Conservation (phyloP, 2,888 invertebrate genomes). For the Cinara cedri region DNA sequence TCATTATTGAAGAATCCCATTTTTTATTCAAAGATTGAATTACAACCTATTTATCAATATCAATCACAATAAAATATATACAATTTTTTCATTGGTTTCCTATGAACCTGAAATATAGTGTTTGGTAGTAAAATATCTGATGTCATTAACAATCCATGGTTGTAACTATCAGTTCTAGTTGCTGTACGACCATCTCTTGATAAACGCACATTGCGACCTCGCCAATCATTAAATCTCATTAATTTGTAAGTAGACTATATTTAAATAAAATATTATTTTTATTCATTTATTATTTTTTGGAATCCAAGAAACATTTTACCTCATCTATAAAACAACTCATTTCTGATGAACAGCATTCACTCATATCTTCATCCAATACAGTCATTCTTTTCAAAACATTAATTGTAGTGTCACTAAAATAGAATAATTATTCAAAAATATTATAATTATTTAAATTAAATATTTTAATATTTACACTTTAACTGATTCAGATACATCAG, state of each 20-base stretch:
- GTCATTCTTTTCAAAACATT: slow-evolving; percentile 54
- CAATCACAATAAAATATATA: slow-evolving; percentile 13
- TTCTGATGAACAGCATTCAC: slow-evolving; percentile 55
- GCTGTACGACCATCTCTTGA: slow-evolving; percentile 72
- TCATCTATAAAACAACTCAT: slow-evolving; percentile 53
- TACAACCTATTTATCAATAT: slow-evolving; percentile 67
- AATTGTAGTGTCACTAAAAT: slow-evolving; percentile 53
- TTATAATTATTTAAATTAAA: neutral
- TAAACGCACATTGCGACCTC: slow-evolving; percentile 80
- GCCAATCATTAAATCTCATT: slow-evolving; percentile 67
- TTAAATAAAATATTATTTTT: neutral
- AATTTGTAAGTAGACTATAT: slow-evolving; percentile 54
- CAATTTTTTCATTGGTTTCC: neutral
- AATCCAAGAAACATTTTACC: slow-evolving; percentile 12
- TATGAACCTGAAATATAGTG: slow-evolving; percentile 72
- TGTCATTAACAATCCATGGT: slow-evolving; percentile 78
- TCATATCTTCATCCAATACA: slow-evolving; percentile 53
- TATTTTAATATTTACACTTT: slow-evolving; percentile 36
- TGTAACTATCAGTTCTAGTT: slow-evolving; percentile 79
- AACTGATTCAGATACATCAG: slow-evolving; percentile 51
- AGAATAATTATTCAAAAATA: neutral
- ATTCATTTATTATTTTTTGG: no score
- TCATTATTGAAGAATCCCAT: slow-evolving; percentile 79
- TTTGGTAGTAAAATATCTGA: slow-evolving; percentile 71
- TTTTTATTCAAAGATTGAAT: slow-evolving; percentile 75